Evolutionary conservation across 2,113 vertebrate genomes (phyloP), one percentile per base, ranked within the genome.

Genomic region (Eidolon helvum): DNA sequence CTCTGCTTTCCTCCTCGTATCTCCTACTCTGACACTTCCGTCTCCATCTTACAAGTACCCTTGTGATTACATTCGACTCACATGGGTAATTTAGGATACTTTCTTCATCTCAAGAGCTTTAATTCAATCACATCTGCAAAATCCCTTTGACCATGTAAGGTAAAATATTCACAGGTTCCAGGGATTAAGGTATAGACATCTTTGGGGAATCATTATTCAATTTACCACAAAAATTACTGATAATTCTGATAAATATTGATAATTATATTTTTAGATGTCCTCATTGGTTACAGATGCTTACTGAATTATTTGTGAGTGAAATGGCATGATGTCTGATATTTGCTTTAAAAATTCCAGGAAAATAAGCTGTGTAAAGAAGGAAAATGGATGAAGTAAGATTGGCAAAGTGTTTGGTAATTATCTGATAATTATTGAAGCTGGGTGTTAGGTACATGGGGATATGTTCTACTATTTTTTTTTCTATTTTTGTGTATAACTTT

Each of bases 321-420:
- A n/a, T 8, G 90, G 16, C 61, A 69, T 63, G 22, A 16, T 78
- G 24, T 38, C 24, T 93, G 55, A 50, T 69, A 74, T 72, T 57
- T 87, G 1, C 5, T 69, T 95, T 87, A 66, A 92, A 84, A 59
- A 68, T 91, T 93, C 16, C 79, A 57, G 72, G 89, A 93, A 80
- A 75, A 71, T 55, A 93, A 63, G 19, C 22, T 91, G 4, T 48
- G 5, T 57, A 33, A 59, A 21, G 33, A 95, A 14, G 43, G 11
- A 61, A 87, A 91, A 87, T 53, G 9, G 15, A 83, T 79, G n/a
- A 72, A 57, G 50, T 53, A 72, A 30, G 50, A 86, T 16, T 80
- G 69, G 15, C 21, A 79, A 79, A 72, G 28, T 90, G 43, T 78
- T 84, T 92, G n/a, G 5, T 69, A 65, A 79, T 80, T 95, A n/a